A percentile compares a stretch with the other conserved stretches of the same genome.
phyloP scores from a whole-genome alignment of 2,113 vertebrate genomes.

The Nyctereutes procyonoides region DNA sequence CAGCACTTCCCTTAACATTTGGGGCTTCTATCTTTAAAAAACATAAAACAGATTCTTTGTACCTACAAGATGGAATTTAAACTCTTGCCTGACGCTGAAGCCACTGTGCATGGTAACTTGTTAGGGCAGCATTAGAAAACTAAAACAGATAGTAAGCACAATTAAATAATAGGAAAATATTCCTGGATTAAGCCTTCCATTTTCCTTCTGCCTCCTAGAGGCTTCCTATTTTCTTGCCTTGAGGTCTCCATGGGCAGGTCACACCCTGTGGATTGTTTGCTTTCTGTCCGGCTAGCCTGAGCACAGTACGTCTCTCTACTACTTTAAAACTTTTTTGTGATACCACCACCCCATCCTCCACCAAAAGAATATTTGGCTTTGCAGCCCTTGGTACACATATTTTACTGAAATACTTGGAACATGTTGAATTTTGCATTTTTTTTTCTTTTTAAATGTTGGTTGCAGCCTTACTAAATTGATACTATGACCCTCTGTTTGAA shows the following conservation, averaged over 20 bases:
- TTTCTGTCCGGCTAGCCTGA: neutral
- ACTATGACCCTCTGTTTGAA: neutral
- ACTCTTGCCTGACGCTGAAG: neutral
- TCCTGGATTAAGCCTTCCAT: neutral
- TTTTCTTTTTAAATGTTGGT: neutral
- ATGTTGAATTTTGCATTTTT: neutral
- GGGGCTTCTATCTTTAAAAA: neutral
- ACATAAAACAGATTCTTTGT: neutral
- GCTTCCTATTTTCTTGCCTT: neutral
- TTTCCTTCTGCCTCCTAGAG: neutral
- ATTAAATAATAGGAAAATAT: neutral
- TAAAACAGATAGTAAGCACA: neutral
- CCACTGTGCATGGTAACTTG: neutral
- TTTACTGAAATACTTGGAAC: neutral
- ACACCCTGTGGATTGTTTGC: neutral
- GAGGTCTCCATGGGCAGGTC: neutral
- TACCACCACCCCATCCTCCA: neutral
- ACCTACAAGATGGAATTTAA: neutral
- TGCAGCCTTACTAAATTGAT: neutral
- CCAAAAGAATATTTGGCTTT: slow-evolving; percentile 12
- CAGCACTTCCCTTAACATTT: neutral
- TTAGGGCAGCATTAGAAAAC: neutral
- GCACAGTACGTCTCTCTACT: no score
- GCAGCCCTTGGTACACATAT: neutral
- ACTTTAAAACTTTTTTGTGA: neutral